These are phyloP conservation scores for Bombus impatiens DNA, from an alignment of 1,140 invertebrate genomes.

Conservation along the genomic window DNA sequence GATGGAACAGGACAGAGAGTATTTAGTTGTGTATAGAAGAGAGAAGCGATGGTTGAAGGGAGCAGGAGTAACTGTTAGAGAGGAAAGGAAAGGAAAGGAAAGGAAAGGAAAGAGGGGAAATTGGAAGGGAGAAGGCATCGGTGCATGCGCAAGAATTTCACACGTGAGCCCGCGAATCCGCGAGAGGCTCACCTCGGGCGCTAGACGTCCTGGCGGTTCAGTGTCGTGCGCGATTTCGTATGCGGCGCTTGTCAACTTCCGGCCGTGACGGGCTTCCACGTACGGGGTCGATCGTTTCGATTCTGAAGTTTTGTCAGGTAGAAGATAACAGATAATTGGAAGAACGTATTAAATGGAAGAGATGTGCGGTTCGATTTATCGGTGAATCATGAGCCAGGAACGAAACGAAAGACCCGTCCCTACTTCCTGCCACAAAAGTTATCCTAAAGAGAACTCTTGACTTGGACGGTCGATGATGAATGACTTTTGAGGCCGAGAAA, in stretches of 20 bases:
- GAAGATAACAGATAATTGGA: not conserved
- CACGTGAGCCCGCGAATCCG: slow-evolving; percentile 80
- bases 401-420: not conserved
- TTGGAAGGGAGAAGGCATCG: slow-evolving; percentile 64
- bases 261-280: slow-evolving; percentile 30
- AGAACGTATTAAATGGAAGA: not conserved
- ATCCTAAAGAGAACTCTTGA: not conserved
- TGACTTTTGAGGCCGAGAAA: not conserved
- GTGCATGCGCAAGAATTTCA: slow-evolving; percentile 79
- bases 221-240: slow-evolving; percentile 78
- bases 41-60: slow-evolving; percentile 6
- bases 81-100: not conserved
- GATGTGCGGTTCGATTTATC: not conserved
- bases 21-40: not conserved
- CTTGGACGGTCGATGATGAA: slow-evolving; percentile 19
- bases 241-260: slow-evolving; percentile 69
- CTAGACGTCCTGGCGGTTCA: slow-evolving; percentile 76
- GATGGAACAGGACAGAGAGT: not conserved
- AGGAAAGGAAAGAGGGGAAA: slow-evolving; percentile 37
- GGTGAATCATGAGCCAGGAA: slow-evolving; percentile 9
- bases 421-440: not conserved
- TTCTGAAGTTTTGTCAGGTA: not conserved
- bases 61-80: not conserved
- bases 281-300: slow-evolving; percentile 17
- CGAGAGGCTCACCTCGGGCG: slow-evolving; percentile 73